These are phyloP conservation scores for Phaedon cochleariae DNA, from an alignment of 2,888 invertebrate species.

Conservation along the genomic window DNA sequence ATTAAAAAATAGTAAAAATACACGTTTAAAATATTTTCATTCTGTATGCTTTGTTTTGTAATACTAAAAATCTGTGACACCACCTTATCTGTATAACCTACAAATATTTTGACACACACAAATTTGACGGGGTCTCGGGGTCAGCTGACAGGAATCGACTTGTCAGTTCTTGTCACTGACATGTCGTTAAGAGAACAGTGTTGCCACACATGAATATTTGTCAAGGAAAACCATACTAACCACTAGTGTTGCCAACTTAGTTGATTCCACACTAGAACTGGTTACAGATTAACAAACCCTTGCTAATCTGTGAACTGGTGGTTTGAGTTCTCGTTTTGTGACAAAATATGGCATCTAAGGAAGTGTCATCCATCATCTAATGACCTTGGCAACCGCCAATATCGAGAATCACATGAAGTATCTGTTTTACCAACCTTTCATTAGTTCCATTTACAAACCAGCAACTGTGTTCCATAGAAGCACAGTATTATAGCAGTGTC, in stretches of 20 bases:
- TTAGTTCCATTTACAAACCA: no score
- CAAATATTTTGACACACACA: constrained; percentile 21
- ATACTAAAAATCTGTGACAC: constrained; percentile 30
- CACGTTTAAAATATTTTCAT: constrained; percentile 28
- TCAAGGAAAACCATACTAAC: neutral
- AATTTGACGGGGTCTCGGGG: constrained; percentile 2
- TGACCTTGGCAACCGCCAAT: no score
- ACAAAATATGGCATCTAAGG: no score
- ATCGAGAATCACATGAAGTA: no score
- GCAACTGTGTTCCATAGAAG: no score
- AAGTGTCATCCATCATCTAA: no score
- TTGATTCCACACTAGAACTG: no score
- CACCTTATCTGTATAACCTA: constrained; percentile 39
- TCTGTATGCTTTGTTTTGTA: constrained; percentile 33
- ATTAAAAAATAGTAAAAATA: constrained; percentile 14
- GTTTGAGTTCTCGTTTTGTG: no score
- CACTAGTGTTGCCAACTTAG: neutral
- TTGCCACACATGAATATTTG: neutral
- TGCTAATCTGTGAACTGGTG: no score
- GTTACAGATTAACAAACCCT: no score
- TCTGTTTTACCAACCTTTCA: no score
- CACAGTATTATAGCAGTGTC: no score
- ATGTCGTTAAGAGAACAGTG: neutral
- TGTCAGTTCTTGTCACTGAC: neutral
- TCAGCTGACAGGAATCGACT: constrained; percentile 19